phyloP scores from a whole-genome alignment of 2,888 invertebrate genomes.

The Sarcophaga rosellei region DNA sequence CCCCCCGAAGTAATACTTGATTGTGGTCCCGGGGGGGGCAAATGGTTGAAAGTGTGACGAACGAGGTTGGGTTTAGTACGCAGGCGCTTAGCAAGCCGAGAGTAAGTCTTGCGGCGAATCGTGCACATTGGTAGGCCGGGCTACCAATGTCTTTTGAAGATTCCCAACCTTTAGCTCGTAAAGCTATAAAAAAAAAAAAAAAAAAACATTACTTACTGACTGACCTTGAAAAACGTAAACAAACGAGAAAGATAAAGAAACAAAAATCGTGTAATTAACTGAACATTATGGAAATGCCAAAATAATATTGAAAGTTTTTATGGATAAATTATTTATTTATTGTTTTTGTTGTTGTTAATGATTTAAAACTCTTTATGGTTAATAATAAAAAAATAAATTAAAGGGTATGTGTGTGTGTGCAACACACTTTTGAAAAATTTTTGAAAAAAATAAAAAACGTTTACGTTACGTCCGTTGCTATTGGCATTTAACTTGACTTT shows the following conservation, averaged over 20 bases:
- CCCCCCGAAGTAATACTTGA: too few species aligned
- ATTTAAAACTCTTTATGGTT: neutral
- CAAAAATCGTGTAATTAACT: slow-evolving; percentile 16
- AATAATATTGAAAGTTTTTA: neutral
- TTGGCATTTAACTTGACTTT: slow-evolving; percentile 63
- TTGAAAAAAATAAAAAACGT: too few species aligned
- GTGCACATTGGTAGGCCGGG: too few species aligned
- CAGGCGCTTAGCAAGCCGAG: too few species aligned
- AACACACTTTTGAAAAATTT: neutral
- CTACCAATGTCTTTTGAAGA: too few species aligned
- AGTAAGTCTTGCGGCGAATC: too few species aligned
- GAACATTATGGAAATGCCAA: slow-evolving; percentile 35
- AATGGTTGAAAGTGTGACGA: too few species aligned
- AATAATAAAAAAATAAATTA: neutral
- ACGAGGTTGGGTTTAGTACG: too few species aligned
- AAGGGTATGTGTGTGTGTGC: slow-evolving; percentile 34
- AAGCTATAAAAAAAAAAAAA: too few species aligned
- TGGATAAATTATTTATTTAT: neutral
- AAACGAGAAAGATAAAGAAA: slow-evolving; percentile 24
- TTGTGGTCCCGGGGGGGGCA: too few species aligned
- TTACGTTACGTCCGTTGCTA: neutral
- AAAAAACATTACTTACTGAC: neutral
- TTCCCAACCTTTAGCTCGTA: too few species aligned
- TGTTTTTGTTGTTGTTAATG: neutral
- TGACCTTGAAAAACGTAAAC: slow-evolving; percentile 50